These are phyloP conservation scores for Lepisosteus osseus DNA, from an alignment of 2,113 vertebrate species.

Conservation along the genomic window DNA sequence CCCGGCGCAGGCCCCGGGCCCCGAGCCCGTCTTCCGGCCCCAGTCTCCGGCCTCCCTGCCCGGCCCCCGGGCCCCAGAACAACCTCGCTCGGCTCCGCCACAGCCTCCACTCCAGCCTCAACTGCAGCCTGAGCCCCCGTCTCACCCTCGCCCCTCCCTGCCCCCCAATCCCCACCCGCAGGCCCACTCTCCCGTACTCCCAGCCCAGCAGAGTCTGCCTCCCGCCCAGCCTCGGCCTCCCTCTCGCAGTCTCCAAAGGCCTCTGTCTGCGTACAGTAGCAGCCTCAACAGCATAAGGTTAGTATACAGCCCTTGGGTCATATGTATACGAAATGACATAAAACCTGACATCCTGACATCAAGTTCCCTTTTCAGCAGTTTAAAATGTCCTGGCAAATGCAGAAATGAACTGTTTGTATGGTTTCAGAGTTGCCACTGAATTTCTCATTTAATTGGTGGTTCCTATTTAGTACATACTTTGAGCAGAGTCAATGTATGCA, in stretches of 20 bases:
- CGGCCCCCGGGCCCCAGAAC: constrained; percentile 55
- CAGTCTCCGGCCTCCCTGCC: constrained; percentile 58
- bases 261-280: constrained; percentile 81
- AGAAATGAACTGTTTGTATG: no score
- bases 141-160: constrained; percentile 43
- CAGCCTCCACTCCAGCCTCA: constrained; percentile 50
- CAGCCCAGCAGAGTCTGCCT: constrained; percentile 61
- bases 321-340: no score
- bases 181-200: constrained; percentile 69
- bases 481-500: neutral
- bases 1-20: constrained; percentile 41
- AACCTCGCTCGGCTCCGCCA: constrained; percentile 54
- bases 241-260: constrained; percentile 70
- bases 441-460: no score
- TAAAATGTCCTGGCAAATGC: no score
- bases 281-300: constrained; percentile 92
- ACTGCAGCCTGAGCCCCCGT: constrained; percentile 40
- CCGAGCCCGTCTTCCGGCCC: constrained; percentile 50
- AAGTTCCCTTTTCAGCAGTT: no score
- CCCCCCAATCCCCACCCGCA: constrained; percentile 57
- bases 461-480: no score
- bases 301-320: constrained; percentile 18
- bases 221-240: constrained; percentile 68
- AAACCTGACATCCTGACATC: no score
- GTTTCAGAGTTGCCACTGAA: no score